Evolutionary conservation across 2,888 invertebrate genomes (phyloP).

Genomic region (Stenurella melanura): DNA sequence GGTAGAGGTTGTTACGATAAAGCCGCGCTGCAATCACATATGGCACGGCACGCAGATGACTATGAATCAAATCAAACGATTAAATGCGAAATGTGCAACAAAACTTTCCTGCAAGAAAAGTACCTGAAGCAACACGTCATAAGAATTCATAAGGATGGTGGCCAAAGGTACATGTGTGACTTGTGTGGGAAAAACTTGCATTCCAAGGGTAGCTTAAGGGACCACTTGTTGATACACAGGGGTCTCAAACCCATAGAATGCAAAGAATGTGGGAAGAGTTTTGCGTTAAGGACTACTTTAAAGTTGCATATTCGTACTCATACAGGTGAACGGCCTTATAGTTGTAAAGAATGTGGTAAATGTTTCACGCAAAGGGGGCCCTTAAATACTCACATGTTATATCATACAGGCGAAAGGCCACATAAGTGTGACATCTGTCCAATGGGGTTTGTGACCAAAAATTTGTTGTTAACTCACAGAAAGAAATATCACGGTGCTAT

Average conservation of each 20-base stretch:
- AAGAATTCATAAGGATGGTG: slow-evolving; percentile 57
- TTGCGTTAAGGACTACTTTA: slow-evolving; percentile 75
- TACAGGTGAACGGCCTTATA: slow-evolving; percentile 70
- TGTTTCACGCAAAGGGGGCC: slow-evolving; percentile 74
- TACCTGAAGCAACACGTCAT: slow-evolving; percentile 54
- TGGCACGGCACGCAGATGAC: slow-evolving; percentile 53
- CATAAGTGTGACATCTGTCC: slow-evolving; percentile 58
- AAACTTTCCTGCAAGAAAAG: slow-evolving; percentile 56
- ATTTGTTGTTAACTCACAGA: slow-evolving; percentile 68
- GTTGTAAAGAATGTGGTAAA: slow-evolving; percentile 51
- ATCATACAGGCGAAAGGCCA: slow-evolving; percentile 53
- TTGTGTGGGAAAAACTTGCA: slow-evolving; percentile 75
- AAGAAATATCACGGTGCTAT: slow-evolving; percentile 49
- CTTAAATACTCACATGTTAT: slow-evolving; percentile 72
- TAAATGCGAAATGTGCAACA: slow-evolving; percentile 56
- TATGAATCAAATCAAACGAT: slow-evolving; percentile 51
- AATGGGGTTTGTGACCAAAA: slow-evolving; percentile 60
- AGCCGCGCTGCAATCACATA: slow-evolving; percentile 53
- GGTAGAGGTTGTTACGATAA: slow-evolving; percentile 59
- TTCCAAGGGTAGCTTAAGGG: slow-evolving; percentile 65
- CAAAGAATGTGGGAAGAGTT: slow-evolving; percentile 76
- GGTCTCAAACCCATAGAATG: slow-evolving; percentile 74
- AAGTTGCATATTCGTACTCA: slow-evolving; percentile 66
- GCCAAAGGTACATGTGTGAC: slow-evolving; percentile 70
- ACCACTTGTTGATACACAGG: slow-evolving; percentile 64